Conservation (phyloP, 1,140 invertebrate species). For the Cyrtorhinus lividipennis region DNA sequence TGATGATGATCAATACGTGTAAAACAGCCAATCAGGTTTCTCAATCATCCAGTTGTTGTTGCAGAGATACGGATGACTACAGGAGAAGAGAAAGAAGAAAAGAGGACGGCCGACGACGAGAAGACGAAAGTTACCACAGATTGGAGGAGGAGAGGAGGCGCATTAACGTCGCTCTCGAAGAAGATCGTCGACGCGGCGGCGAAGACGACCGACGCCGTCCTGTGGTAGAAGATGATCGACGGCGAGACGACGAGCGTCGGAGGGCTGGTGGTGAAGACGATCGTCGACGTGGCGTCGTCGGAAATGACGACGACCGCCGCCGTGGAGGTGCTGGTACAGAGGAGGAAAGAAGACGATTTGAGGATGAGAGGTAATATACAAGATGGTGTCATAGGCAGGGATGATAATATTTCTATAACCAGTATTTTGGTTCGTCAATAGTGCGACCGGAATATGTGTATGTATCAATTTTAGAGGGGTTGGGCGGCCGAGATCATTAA, state of each 20-base stretch:
- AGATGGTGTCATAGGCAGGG: no score
- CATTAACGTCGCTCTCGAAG: not conserved
- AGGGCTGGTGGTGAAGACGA: not conserved
- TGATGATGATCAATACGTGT: no score
- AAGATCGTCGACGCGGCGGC: not conserved
- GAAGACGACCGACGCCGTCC: not conserved
- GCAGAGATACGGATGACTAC: conserved; percentile 15
- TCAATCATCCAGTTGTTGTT: no score
- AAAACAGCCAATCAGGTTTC: no score
- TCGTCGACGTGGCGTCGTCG: not conserved
- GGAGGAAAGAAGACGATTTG: not conserved
- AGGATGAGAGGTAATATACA: not conserved
- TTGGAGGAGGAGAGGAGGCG: not conserved
- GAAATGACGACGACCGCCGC: not conserved
- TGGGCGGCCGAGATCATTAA: no score
- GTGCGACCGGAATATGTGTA: no score
- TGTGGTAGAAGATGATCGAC: not conserved
- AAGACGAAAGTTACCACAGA: conserved; percentile 3
- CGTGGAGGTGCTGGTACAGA: not conserved
- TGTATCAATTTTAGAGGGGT: no score
- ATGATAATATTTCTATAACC: no score
- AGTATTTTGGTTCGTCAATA: no score
- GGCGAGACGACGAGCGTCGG: not conserved
- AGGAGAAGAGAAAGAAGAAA: conserved; percentile 16
- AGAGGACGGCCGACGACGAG: conserved; percentile 9